Evolutionary conservation across 2,888 invertebrate species (phyloP).

Genomic region (Tipula confusa): DNA sequence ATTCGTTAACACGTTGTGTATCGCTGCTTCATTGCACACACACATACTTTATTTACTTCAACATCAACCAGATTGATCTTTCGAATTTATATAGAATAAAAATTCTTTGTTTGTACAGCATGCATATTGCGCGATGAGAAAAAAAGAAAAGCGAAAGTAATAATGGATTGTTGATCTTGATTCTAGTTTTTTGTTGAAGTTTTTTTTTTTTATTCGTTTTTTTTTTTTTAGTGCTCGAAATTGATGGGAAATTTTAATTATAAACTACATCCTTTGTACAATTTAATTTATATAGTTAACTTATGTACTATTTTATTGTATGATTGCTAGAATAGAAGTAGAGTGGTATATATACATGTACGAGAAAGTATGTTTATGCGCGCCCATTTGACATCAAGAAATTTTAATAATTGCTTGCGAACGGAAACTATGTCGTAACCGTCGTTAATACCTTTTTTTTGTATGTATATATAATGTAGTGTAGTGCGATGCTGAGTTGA

Average conservation of each 20-base stretch:
- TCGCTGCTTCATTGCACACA: background rate
- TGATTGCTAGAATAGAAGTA: too few relatives aligned
- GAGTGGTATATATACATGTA: background rate
- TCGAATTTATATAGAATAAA: background rate
- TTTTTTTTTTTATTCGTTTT: background rate
- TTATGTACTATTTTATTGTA: too few relatives aligned
- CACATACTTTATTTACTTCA: background rate
- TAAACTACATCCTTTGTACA: background rate
- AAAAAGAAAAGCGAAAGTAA: constrained; percentile 5
- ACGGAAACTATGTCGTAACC: background rate
- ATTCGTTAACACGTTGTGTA: background rate
- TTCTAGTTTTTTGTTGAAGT: background rate
- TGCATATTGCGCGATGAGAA: constrained; percentile 12
- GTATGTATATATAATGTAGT: too few relatives aligned
- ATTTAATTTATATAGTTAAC: background rate
- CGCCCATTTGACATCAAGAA: background rate
- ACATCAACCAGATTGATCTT: background rate
- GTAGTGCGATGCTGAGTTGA: background rate
- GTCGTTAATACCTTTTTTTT: background rate
- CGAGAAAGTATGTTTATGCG: background rate
- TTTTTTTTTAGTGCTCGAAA: background rate
- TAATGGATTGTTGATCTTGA: constrained; percentile 12
- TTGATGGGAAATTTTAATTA: background rate
- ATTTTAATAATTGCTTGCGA: background rate
- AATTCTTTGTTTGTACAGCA: background rate